phyloP scores from a whole-genome alignment of 2,888 invertebrate species.

The Ornithoptera alexandrae region DNA sequence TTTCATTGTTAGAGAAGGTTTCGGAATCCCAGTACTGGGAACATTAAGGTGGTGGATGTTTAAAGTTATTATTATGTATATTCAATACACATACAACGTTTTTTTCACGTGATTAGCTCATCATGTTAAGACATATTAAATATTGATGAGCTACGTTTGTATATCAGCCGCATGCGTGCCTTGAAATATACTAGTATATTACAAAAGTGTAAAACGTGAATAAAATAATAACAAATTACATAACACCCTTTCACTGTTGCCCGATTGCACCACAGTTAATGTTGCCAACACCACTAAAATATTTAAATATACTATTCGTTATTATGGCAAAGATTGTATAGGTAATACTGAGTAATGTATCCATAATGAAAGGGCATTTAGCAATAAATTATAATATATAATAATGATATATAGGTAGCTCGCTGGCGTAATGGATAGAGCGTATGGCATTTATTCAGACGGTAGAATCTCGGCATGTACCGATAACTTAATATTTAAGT shows the following conservation, averaged over 20 bases:
- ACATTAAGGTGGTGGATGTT: too few relatives aligned
- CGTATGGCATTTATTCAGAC: too few relatives aligned
- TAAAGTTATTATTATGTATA: neutral
- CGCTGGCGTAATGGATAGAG: too few relatives aligned
- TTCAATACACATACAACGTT: neutral
- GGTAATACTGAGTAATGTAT: neutral
- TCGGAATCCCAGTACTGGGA: too few relatives aligned
- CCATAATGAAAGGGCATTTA: too few relatives aligned
- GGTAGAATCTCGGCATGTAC: too few relatives aligned
- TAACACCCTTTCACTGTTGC: slow-evolving; percentile 6
- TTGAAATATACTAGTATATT: neutral
- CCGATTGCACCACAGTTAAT: neutral
- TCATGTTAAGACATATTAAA: neutral
- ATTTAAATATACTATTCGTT: neutral
- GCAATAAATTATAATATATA: too few relatives aligned
- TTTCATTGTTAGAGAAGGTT: too few relatives aligned
- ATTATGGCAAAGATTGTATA: neutral
- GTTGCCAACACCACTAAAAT: neutral
- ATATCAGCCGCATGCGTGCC: neutral
- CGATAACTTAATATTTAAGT: too few relatives aligned
- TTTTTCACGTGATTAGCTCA: neutral
- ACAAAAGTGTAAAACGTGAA: slow-evolving; percentile 1
- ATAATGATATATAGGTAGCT: too few relatives aligned
- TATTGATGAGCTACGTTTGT: neutral
- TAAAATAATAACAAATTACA: slow-evolving; percentile 7